These are phyloP conservation scores for Stictonetta naevosa DNA, from an alignment of 2,113 vertebrate genomes.

Conservation along the genomic window DNA sequence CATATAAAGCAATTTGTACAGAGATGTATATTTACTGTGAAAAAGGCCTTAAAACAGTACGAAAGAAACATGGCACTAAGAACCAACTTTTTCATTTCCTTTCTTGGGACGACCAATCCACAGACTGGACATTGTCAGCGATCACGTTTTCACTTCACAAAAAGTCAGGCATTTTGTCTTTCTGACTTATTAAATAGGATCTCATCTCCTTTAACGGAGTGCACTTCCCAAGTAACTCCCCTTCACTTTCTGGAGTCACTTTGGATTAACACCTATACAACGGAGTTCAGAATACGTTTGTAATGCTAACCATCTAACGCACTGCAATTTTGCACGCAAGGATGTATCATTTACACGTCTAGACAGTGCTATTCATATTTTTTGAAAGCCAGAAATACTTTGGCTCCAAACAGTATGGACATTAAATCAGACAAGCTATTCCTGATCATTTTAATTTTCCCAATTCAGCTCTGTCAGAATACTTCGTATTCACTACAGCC, in stretches of 20 bases:
- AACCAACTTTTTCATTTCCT: conserved; percentile 63
- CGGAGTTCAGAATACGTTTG: background rate
- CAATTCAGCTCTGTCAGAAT: background rate
- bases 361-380: conserved; percentile 2
- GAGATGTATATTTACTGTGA: conserved; percentile 51
- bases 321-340: background rate
- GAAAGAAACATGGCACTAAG: conserved; percentile 65
- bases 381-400: conserved; percentile 26
- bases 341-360: background rate
- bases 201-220: background rate
- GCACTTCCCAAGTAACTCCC: background rate
- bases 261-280: background rate
- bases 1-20: conserved; percentile 66
- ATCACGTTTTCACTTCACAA: background rate
- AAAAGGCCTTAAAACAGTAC: conserved; percentile 60
- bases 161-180: conserved; percentile 27
- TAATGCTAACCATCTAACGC: background rate
- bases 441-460: conserved; percentile 26
- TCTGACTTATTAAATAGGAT: background rate
- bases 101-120: conserved; percentile 63
- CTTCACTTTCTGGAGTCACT: background rate
- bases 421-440: conserved; percentile 39
- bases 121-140: conserved; percentile 47
- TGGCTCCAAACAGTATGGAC: background rate
- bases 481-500: conserved; percentile 4